Evolutionary conservation across 2,888 invertebrate genomes (phyloP), one percentile per base, ranked within the genome.

Genomic region (Tiphia femorata): DNA sequence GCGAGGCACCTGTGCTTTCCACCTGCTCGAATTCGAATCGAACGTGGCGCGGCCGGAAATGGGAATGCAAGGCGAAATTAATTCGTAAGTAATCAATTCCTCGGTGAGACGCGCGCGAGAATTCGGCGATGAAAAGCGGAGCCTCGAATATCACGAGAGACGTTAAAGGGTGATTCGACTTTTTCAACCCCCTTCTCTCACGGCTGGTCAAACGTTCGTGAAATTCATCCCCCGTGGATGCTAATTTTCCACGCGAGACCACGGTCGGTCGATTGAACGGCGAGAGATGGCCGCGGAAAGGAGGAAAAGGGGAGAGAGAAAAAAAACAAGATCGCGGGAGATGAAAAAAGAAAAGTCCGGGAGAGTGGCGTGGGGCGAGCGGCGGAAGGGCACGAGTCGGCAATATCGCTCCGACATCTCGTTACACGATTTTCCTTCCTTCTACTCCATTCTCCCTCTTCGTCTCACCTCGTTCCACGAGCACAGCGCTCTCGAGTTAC

Each of bases 401-500:
- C 8, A 33, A n/a, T 33, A 33, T 33, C 12, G 14, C 23, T 41
- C 20, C 6, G 14, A 14, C 16, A 33, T 33, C 1, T 33, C 33
- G 14, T 12, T 14, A 6, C n/a, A 41, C 3, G 23, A 41, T 37
- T 16, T 14, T 37, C 37, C 7, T 37, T 8, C 17, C 16, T 8
- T 12, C 8, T 37, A n/a, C n/a, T 37, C 37, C 17, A 5, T 17
- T 19, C 29, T 25, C 23, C 21, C 33, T 27, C 4, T 8, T 35
- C n/a, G 29, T 19, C 16, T 37, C 20, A 5, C 20, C 6, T 35
- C 14, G 42, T 48, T 6, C 12, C 27, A 40, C 17, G 14, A 17
- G 21, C 21, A 30, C 43, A 17, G 12, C n/a, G 43, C 43, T 37
- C 56, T 62, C 43, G 30, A 48, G 54, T 58, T 49, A 54, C 40